A percentile compares a stretch with the other conserved stretches of the same genome.
Evolutionary conservation across 2,113 vertebrate genomes (phyloP).

Genomic region (mouse (Mus musculus)): DNA sequence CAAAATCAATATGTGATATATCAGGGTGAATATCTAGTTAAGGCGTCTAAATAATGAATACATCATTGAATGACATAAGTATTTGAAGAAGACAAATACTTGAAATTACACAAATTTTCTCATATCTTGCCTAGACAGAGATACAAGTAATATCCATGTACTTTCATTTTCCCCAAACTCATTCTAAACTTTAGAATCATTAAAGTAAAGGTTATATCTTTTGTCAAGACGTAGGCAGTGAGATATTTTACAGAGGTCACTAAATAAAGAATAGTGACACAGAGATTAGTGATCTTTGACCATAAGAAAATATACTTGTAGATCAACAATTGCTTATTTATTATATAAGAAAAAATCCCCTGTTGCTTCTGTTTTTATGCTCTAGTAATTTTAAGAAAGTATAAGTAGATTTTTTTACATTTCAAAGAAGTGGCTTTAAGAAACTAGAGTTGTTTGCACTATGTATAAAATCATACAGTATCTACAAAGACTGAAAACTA

Average conservation of each 20-base stretch:
- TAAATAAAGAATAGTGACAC: neutral
- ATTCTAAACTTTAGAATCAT: slow-evolving; percentile 10
- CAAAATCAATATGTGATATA: neutral
- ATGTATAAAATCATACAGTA: slow-evolving; percentile 2
- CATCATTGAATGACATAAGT: neutral
- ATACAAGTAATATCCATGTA: neutral
- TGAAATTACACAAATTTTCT: slow-evolving; percentile 38
- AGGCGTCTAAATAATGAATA: slow-evolving; percentile 25
- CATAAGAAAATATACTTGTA: neutral
- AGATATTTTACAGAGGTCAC: neutral
- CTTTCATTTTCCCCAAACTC: neutral
- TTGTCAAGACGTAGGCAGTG: neutral
- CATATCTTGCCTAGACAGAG: neutral
- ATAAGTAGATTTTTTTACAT: neutral
- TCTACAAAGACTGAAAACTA: neutral
- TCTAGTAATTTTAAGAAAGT: neutral
- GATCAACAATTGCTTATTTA: neutral
- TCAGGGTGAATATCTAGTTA: neutral
- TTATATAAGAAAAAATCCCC: neutral
- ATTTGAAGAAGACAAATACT: slow-evolving; percentile 23
- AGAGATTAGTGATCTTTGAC: neutral
- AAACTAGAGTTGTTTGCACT: neutral
- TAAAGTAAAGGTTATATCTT: neutral
- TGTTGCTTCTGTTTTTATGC: neutral
- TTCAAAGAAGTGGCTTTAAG: neutral